phyloP scores from a whole-genome alignment of 2,797 vertebrate genomes.

The Labroides dimidiatus region DNA sequence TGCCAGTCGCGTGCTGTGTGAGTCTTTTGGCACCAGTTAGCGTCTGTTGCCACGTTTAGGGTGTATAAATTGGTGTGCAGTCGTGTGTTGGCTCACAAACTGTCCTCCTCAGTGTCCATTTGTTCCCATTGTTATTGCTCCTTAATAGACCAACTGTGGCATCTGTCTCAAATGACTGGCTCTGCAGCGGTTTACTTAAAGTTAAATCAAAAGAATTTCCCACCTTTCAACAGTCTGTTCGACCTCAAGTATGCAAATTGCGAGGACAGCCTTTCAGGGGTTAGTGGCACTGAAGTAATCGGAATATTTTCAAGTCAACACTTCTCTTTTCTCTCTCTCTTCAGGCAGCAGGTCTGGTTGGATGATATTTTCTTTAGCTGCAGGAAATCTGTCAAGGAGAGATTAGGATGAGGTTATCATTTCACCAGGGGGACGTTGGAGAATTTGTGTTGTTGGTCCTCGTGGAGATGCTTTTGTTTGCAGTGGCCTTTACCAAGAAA shows the following conservation, averaged over 20 bases:
- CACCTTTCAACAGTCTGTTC: conserved; percentile 41
- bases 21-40: conserved; percentile 64
- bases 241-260: conserved; percentile 51
- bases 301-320: conserved; percentile 11
- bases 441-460: conserved; percentile 45
- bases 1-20: conserved; percentile 55
- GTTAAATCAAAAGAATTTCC: conserved; percentile 41
- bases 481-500: conserved; percentile 77
- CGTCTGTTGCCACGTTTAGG: conserved; percentile 64
- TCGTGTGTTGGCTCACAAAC: conserved; percentile 58
- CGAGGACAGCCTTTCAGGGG: conserved; percentile 30
- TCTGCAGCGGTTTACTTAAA: conserved; percentile 53
- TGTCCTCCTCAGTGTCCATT: conserved; percentile 57
- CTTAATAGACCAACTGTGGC: conserved; percentile 66
- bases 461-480: conserved; percentile 71
- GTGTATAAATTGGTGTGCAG: conserved; percentile 62
- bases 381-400: conserved; percentile 26
- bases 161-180: conserved; percentile 51
- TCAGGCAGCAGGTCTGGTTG: conserved; percentile 18
- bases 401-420: conserved; percentile 36
- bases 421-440: conserved; percentile 32
- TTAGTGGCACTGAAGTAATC: conserved; percentile 38
- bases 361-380: conserved; percentile 15
- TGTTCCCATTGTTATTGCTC: conserved; percentile 58
- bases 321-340: conserved; percentile 16